Evolutionary conservation across 2,888 invertebrate genomes (phyloP).

Genomic region (Beris chalybata): DNA sequence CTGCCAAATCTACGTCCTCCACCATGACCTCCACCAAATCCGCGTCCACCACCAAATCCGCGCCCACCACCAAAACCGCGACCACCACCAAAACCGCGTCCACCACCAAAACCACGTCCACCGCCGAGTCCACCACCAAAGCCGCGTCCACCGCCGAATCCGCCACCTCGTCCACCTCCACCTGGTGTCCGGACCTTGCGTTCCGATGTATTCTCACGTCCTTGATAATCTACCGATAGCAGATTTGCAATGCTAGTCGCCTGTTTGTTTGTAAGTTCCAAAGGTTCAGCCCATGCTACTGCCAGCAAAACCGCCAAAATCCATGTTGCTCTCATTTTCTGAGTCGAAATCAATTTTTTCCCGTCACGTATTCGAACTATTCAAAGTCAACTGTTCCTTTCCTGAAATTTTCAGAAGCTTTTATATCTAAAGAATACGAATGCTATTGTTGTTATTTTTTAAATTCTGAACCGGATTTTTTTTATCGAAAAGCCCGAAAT

Average conservation of each 20-base stretch:
- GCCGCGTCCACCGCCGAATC: neutral
- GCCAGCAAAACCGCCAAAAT: neutral
- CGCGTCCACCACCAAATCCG: too few relatives aligned
- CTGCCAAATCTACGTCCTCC: too few relatives aligned
- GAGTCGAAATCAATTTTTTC: neutral
- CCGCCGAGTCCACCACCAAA: conserved; percentile 2
- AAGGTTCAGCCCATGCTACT: neutral
- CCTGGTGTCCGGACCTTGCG: neutral
- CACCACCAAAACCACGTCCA: conserved; percentile 9
- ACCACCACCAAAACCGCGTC: neutral
- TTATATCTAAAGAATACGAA: neutral
- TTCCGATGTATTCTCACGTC: conserved; percentile 7
- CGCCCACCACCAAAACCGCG: too few relatives aligned
- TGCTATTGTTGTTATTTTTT: neutral
- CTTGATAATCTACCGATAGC: conserved; percentile 10
- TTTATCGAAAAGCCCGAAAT: too few relatives aligned
- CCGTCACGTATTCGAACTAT: neutral
- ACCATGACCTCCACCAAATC: too few relatives aligned
- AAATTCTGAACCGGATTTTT: too few relatives aligned
- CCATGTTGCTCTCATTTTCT: conserved; percentile 2
- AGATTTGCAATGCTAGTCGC: neutral
- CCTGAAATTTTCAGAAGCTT: neutral
- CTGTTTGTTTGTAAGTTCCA: neutral
- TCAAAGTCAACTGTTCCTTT: neutral
- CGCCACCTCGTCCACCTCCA: neutral